phyloP scores from a whole-genome alignment of 2,113 vertebrate genomes.

The Semicossyphus pulcher region DNA sequence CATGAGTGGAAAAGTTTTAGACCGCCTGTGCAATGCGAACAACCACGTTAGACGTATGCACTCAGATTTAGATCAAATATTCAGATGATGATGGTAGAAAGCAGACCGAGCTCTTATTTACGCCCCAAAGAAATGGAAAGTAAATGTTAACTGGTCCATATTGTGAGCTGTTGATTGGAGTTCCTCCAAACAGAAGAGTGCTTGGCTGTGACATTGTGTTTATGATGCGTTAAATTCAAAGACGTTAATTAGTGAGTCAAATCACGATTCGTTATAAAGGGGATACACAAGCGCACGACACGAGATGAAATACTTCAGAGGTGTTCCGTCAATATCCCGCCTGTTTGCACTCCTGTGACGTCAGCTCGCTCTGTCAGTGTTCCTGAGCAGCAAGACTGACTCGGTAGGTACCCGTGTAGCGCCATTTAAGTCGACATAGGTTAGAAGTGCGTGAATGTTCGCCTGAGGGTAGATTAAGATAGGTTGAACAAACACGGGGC shows the following conservation, averaged over 20 bases:
- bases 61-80: slow-evolving; percentile 30
- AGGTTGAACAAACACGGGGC: too few relatives aligned
- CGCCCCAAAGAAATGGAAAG: too few relatives aligned
- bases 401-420: too few relatives aligned
- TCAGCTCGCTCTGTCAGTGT: too few relatives aligned
- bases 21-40: background rate
- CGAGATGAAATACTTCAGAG: background rate
- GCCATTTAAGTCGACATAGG: too few relatives aligned
- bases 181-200: background rate
- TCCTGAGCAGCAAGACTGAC: too few relatives aligned
- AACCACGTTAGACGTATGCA: slow-evolving; percentile 11
- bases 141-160: background rate
- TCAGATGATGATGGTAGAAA: background rate
- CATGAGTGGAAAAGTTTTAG: slow-evolving; percentile 38
- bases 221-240: slow-evolving; percentile 1
- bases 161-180: background rate
- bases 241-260: background rate
- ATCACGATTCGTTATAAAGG: slow-evolving; percentile 21
- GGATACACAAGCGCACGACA: background rate
- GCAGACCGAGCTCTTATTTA: too few relatives aligned
- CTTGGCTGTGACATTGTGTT: background rate
- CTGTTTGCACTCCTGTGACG: too few relatives aligned
- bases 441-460: too few relatives aligned
- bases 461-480: too few relatives aligned
- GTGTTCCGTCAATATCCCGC: too few relatives aligned